Evolutionary conservation across 2,888 invertebrate species (phyloP), one percentile per base, ranked within the genome.

Genomic region (Patella pellucida): DNA sequence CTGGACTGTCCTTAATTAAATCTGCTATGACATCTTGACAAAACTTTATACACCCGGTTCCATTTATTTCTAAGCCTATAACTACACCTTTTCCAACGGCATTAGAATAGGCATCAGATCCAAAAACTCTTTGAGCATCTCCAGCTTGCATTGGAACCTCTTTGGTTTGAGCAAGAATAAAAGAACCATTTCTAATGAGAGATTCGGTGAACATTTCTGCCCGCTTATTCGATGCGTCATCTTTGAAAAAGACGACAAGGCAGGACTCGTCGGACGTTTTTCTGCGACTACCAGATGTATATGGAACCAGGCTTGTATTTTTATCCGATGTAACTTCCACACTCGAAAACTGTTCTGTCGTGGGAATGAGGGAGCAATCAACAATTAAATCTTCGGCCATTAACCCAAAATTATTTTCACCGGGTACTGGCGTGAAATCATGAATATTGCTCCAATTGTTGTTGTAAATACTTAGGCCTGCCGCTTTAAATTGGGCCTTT

Each of bases 371-470:
- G 27, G 91, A 77, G 1, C 41, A 41, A 41, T 41, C 41, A 9
- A 41, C 41, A 41, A 41, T 41, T 41, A 41, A 7, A 41, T 90
- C 90, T 80, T 85, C 83, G 31, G 89, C 84, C 19, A 91, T 74
- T 31, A 88, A 79, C 1, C 85, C 82, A 81, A 82, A 91, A 81
- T 91, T 91, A 71, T 79, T 86, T 75, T 90, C 89, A 5, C 85
- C 89, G 3, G 89, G 85, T 31, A 90, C 90, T n/a, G 92, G 92
- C 3, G 93, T 93, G 83, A 93, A 93, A 85, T 93, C 93, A 85
- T 93, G 92, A n/a, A 93, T 89, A 75, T 90, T 91, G 76, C 91
- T 91, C 93, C 93, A 93, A 79, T 91, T 91, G 83, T 93, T 93
- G 84, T 92, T 93, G 85, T 92, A 93, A 14, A 91, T 84, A 85